Conservation (phyloP, 1,140 invertebrate species). For the Gonioctena quinquepunctata region DNA sequence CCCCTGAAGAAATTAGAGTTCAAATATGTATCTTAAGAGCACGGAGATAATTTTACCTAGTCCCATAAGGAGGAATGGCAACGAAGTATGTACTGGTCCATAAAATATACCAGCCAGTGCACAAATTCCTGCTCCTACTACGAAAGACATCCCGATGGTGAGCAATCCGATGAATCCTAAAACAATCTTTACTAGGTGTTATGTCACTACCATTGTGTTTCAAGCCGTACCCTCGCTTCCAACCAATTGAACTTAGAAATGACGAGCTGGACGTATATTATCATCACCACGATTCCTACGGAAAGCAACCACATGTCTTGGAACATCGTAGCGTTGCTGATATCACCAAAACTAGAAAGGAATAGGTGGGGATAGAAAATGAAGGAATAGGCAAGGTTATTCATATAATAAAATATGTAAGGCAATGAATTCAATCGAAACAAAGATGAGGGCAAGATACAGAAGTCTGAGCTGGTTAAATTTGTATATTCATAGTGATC, state of each 20-base stretch:
- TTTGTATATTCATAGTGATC: no score
- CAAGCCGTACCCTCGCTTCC: slow-evolving; percentile 66
- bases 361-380: no score
- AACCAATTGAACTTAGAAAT: slow-evolving; percentile 76
- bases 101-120: slow-evolving; percentile 74
- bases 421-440: no score
- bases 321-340: slow-evolving; percentile 69
- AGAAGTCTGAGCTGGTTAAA: no score
- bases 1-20: slow-evolving; percentile 55
- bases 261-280: slow-evolving; percentile 73
- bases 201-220: neutral
- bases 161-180: slow-evolving; percentile 69
- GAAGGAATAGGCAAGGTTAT: no score
- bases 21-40: neutral
- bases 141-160: slow-evolving; percentile 76
- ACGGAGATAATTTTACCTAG: slow-evolving; percentile 53
- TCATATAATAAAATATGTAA: no score
- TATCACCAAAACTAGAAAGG: slow-evolving; percentile 68
- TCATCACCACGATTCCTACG: slow-evolving; percentile 71
- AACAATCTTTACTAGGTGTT: slow-evolving; percentile 55
- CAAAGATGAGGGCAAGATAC: no score
- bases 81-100: slow-evolving; percentile 79
- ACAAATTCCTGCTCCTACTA: slow-evolving; percentile 73
- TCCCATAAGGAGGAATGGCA: slow-evolving; percentile 82
- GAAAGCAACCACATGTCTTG: slow-evolving; percentile 73